Evolutionary conservation across 37 sponge, comb jelly and placozoan species (phyloP).

Genomic region (Bolinopsis microptera): DNA sequence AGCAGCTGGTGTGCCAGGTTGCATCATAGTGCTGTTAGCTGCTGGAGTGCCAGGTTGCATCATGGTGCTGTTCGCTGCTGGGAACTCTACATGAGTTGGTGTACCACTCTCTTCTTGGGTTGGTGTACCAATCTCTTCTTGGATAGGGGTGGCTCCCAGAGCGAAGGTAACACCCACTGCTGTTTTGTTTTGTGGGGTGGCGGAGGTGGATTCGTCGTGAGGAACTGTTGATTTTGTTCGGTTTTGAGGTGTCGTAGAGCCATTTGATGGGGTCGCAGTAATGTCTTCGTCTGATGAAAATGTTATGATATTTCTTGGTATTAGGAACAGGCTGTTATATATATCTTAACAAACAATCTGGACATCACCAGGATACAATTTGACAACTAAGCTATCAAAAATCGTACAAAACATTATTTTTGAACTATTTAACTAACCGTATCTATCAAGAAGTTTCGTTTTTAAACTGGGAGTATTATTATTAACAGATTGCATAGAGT

Average conservation of each 20-base stretch:
- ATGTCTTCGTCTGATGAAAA: background rate
- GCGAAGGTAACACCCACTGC: background rate
- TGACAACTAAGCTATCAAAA: too few species aligned
- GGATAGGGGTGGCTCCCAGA: background rate
- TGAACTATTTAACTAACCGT: background rate
- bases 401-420: too few species aligned
- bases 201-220: background rate
- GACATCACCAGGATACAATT: too few species aligned
- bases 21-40: constrained; percentile 59
- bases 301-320: too few species aligned
- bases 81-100: background rate
- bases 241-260: background rate
- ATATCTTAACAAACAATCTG: too few species aligned
- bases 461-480: background rate
- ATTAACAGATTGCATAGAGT: background rate
- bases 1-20: constrained; percentile 30
- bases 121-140: background rate
- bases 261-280: background rate
- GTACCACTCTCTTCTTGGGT: background rate
- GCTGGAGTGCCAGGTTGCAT: constrained; percentile 17
- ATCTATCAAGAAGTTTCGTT: background rate
- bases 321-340: too few species aligned
- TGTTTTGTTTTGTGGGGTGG: background rate
- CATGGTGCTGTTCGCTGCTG: constrained; percentile 62
- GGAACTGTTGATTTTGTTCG: background rate